Conservation (phyloP, 1,140 invertebrate species). For the Trichomalopsis sarcophagae region DNA sequence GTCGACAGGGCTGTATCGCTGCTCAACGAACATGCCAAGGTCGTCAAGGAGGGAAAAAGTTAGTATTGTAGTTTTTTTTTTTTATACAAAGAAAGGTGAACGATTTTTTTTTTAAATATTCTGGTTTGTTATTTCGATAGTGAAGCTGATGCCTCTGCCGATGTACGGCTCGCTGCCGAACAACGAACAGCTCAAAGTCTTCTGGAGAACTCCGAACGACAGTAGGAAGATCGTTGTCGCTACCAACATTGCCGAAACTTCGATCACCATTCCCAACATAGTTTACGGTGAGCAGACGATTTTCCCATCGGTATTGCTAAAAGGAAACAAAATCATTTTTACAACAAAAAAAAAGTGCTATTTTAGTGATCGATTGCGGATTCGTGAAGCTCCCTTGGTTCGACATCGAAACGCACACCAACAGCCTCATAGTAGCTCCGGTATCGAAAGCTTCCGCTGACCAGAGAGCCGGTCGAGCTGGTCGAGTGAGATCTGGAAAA, state of each 20-base stretch:
- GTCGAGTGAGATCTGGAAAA: slow-evolving; percentile 89
- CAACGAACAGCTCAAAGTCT: slow-evolving; percentile 91
- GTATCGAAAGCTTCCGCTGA: slow-evolving; percentile 92
- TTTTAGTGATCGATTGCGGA: slow-evolving; percentile 94
- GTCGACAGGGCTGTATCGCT: slow-evolving; percentile 84
- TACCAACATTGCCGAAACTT: slow-evolving; percentile 98
- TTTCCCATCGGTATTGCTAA: too few relatives aligned
- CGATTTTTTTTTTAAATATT: background rate
- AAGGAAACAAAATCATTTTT: slow-evolving; percentile 35
- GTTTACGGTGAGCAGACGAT: slow-evolving; percentile 81
- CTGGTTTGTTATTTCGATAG: slow-evolving; percentile 66
- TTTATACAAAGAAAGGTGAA: background rate
- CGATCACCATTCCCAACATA: slow-evolving; percentile 90
- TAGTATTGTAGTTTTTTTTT: slow-evolving; percentile 53
- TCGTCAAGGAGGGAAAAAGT: slow-evolving; percentile 75
- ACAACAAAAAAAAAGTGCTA: slow-evolving; percentile 27
- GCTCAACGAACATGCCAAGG: slow-evolving; percentile 80
- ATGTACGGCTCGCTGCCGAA: slow-evolving; percentile 94
- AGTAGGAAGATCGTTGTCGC: slow-evolving; percentile 94
- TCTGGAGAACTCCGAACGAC: slow-evolving; percentile 84
- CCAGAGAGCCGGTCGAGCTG: slow-evolving; percentile 94
- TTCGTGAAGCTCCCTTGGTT: slow-evolving; percentile 97
- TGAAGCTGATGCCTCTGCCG: slow-evolving; percentile 87
- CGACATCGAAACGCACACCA: slow-evolving; percentile 88
- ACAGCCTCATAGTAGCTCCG: slow-evolving; percentile 89